Evolutionary conservation across 2,113 vertebrate genomes (phyloP), one percentile per base, ranked within the genome.

Genomic region (Tetrax tetrax): DNA sequence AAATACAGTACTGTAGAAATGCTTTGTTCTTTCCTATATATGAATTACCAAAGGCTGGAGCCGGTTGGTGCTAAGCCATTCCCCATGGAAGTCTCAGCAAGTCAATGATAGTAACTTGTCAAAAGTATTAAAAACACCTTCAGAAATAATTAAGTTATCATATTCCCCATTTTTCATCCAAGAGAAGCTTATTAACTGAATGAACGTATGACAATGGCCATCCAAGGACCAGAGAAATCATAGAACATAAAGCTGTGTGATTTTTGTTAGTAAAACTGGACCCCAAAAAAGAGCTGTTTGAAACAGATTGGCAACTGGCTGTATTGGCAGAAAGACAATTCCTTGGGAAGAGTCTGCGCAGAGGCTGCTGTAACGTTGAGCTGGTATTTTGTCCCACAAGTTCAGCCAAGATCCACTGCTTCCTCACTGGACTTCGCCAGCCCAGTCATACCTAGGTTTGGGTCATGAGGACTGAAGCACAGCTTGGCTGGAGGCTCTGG

Each of bases 301-400:
- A 56, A 81, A 25, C 37, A 31, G 31, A 6, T 63, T 60, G 50
- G 37, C 64, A 69, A n/a, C 12, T 45, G 53, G 12, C 21, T 65
- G 18, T 74, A 14, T 12, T 86, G 56, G 14, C 43, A 70, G 72
- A 68, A 91, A 48, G 74, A 48, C 14, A 16, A 2, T 87, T 81
- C 81, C 3, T 63, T 31, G 29, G 37, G 29, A 86, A 21, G 20
- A 63, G 21, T 29, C n/a, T 81, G 28, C 4, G 4, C 51, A 56
- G 20, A 56, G 18, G 3, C 64, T 92, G n/a, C 60, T 78, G 10
- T 71, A 41, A 20, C 0, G 0, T 1, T 0, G 5, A 69, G 33
- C 35, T 71, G 29, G 6, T 68, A 3, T 89, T 82, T 65, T 71
- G 21, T 79, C 53, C 45, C 69, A 60, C 9, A 29, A 3, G 28